These are phyloP conservation scores for Brachionichthys hirsutus DNA, from an alignment of 2,113 vertebrate species.

Conservation along the genomic window DNA sequence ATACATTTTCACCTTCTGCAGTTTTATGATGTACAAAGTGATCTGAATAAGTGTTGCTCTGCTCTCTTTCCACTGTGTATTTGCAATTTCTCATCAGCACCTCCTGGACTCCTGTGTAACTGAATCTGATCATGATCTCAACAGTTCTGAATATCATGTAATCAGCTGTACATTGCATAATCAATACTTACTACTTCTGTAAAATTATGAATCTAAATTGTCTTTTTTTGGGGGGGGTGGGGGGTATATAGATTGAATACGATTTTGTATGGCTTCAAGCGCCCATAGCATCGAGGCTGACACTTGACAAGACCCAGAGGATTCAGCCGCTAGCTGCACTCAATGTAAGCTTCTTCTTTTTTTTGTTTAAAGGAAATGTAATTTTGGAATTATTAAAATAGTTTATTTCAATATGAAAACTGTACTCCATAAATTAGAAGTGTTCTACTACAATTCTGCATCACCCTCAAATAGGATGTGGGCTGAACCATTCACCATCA, in stretches of 20 bases:
- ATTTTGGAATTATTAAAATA: too few species aligned
- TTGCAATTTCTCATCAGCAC: conserved; percentile 69
- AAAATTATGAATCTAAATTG: not conserved
- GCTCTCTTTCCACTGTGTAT: not conserved
- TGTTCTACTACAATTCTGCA: not conserved
- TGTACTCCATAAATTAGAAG: conserved; percentile 7
- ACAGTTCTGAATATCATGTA: conserved; percentile 85
- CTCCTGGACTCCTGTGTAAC: conserved; percentile 88
- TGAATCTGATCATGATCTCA: conserved; percentile 87
- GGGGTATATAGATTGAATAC: conserved; percentile 87
- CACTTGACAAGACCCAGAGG: conserved; percentile 24
- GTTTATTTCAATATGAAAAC: too few species aligned
- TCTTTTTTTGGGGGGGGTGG: too few species aligned
- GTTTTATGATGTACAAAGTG: not conserved
- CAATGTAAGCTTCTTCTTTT: conserved; percentile 86
- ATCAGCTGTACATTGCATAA: conserved; percentile 28
- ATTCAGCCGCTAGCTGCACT: conserved; percentile 83
- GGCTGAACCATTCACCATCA: conserved; percentile 11
- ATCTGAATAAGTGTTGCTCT: not conserved
- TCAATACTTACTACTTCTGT: not conserved
- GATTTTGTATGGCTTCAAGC: conserved; percentile 91
- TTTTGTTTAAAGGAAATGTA: not conserved
- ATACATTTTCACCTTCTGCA: not conserved
- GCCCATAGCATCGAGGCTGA: conserved; percentile 76
- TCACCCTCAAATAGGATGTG: not conserved